Conservation (phyloP, 2,113 vertebrate genomes). For the Perca flavescens region DNA sequence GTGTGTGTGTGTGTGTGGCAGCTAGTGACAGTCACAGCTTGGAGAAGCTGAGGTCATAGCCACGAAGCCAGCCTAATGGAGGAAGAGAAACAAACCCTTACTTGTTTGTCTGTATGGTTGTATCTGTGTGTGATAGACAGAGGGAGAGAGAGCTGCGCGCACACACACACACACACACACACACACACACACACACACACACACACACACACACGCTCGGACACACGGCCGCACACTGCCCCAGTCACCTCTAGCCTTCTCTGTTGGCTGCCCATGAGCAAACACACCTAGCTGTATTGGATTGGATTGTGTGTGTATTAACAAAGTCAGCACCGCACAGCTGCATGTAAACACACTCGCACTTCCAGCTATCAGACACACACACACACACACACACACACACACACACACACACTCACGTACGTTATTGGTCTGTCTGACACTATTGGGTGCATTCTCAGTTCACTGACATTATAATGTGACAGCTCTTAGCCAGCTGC, state of each 20-base stretch:
- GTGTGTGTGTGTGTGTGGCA: conserved; percentile 42
- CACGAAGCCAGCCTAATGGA: conserved; percentile 43
- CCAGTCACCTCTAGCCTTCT: conserved; percentile 59
- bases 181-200: conserved; percentile 20
- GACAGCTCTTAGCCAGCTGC: conserved; percentile 21
- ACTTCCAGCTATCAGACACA: conserved; percentile 56
- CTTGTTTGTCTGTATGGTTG: conserved; percentile 69
- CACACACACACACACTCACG: conserved; percentile 36
- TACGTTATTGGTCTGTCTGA: conserved; percentile 44
- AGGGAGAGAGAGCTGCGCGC: not conserved
- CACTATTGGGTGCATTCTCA: conserved; percentile 44
- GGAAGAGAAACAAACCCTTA: conserved; percentile 58
- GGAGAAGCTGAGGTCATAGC: conserved; percentile 74
- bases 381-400: conserved; percentile 31
- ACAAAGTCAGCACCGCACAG: conserved; percentile 52
- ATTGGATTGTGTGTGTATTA: conserved; percentile 26
- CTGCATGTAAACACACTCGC: conserved; percentile 62
- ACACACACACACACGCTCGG: not conserved
- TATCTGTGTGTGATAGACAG: conserved; percentile 54
- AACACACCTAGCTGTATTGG: conserved; percentile 50
- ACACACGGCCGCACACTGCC: conserved; percentile 31
- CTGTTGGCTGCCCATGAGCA: conserved; percentile 62
- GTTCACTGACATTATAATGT: conserved; percentile 59
- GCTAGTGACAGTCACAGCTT: conserved; percentile 73
- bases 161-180: not conserved